Base-by-base conservation (phyloP, 23 tunicate genomes). In the Pegea sp. region DNA sequence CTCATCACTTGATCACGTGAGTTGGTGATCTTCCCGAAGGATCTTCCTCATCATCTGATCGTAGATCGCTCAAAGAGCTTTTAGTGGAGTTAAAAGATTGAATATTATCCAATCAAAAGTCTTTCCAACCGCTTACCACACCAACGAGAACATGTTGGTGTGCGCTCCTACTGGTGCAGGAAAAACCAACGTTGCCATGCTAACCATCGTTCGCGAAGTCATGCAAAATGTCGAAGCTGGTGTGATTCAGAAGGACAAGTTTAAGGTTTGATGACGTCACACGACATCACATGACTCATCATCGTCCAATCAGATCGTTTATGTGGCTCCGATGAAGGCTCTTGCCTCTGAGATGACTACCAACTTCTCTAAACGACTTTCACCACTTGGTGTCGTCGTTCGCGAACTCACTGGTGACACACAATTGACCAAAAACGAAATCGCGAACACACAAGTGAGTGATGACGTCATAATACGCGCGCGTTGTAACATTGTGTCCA, bases 141-240 rank as follows among this genome's bases (percentile, higher is more conserved):
- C 86, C 58, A 91, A 91, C 51, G 99, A 91, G 32, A 91, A 91
- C 61, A 63, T 91, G 28, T 56, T 91, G 13, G 75, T 91, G 2
- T 84, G 93, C 64, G 99, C 99, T 23, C 99, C 99, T 5, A 91
- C 99, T 27, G 99, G 99, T 23, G 99, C 99, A 21, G 99, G 99
- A 16, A 91, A 91, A 59, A 91, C 99, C 22, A 91, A 91, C 66
- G 99, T 91, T 22, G 99, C 99, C 22, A 79, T 91, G 99, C 49
- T 91, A 34, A 91, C 93, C 7, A 55, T 75, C 26, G 70, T 91
- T 26, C 69, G 77, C 34, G 84, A 69, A 34, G 75, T 91, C 22
- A 63, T 53, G 30, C 54, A 63, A 27, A 72, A 75, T 31, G 72
- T 67, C 49, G 86, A 49, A 30, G 34, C 62, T 8, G 99, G 99